phyloP scores from a whole-genome alignment of 2,888 invertebrate species.

The Stictocephala bisonia region DNA sequence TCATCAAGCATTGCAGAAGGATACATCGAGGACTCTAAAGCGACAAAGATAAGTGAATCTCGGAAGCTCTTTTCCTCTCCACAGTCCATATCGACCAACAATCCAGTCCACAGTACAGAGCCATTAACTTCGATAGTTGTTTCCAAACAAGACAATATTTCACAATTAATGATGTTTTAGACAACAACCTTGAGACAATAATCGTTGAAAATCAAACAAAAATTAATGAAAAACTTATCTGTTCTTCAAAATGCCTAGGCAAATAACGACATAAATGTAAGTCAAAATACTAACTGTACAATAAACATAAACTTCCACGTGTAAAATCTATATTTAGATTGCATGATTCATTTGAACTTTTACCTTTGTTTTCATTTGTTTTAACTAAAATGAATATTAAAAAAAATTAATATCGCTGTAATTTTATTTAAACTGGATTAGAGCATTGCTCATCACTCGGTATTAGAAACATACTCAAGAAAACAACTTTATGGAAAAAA shows the following conservation, averaged over 20 bases:
- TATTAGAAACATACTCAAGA: no score
- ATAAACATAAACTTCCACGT: no score
- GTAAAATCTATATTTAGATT: no score
- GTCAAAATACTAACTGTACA: no score
- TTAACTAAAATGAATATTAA: no score
- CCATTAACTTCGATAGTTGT: no score
- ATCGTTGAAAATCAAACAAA: background rate
- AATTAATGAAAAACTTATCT: background rate
- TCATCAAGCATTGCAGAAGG: background rate
- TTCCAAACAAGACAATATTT: background rate
- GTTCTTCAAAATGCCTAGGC: background rate
- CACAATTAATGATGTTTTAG: background rate
- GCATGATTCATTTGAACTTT: constrained; percentile 3
- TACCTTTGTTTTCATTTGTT: no score
- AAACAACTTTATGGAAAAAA: no score
- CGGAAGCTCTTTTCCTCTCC: background rate
- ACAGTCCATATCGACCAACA: background rate
- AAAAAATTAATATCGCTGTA: no score
- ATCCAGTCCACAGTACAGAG: background rate
- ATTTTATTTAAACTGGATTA: no score
- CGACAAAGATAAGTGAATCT: background rate
- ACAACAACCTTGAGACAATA: background rate
- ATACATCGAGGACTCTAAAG: background rate
- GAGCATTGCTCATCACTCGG: no score
- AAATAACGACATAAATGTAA: no score